A percentile compares a stretch with the other conserved stretches of the same genome.
Conservation (phyloP, 37 sponge, comb jelly and placozoan species). For the Haliclona indistincta region DNA sequence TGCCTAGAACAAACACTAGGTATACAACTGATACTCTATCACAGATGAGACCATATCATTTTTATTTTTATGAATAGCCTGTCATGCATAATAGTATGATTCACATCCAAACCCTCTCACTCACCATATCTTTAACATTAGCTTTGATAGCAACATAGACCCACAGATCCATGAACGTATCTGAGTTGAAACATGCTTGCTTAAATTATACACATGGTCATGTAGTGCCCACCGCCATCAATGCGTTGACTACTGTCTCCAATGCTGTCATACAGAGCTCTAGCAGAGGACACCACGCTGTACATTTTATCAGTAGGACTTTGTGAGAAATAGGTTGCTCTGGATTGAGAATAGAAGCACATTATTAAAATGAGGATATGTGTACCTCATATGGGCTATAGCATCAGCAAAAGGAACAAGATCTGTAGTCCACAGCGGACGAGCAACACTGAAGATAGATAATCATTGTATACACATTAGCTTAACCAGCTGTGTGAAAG, state of each 20-base stretch:
- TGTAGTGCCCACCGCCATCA: slow-evolving; percentile 26
- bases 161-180: slow-evolving; percentile 75
- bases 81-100: no score
- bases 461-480: background rate
- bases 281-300: slow-evolving; percentile 59
- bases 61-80: no score
- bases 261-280: slow-evolving; percentile 50
- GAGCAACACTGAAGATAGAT: slow-evolving; percentile 5
- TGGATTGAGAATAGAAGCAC: slow-evolving; percentile 1
- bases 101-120: background rate
- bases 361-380: background rate
- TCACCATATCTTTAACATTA: slow-evolving; percentile 38
- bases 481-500: no score
- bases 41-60: no score
- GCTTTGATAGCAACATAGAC: slow-evolving; percentile 70
- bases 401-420: slow-evolving; percentile 48
- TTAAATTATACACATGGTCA: background rate
- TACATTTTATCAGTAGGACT: slow-evolving; percentile 74
- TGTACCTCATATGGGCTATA: slow-evolving; percentile 52
- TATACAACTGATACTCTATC: background rate
- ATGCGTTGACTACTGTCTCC: background rate
- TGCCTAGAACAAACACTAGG: slow-evolving; percentile 35
- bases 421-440: slow-evolving; percentile 15
- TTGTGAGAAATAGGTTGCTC: slow-evolving; percentile 62
- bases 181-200: background rate